Conservation (phyloP, 1,140 invertebrate species). For the Sitobion miscanthi region DNA sequence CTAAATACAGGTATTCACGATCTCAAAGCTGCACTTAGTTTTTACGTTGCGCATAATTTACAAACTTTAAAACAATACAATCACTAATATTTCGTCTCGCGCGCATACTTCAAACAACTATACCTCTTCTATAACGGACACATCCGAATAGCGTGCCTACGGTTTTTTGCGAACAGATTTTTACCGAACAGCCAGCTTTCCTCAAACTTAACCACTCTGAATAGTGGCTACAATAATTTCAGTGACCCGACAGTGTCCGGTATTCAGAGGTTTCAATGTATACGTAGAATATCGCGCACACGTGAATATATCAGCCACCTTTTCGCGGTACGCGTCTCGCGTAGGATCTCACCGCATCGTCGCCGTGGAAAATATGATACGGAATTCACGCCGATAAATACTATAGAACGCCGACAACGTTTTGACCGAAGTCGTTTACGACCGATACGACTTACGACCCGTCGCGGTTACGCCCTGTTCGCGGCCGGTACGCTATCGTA, state of each 20-base stretch:
- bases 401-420: not conserved
- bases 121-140: not conserved
- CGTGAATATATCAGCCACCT: not conserved
- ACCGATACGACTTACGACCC: not conserved
- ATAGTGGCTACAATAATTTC: not conserved
- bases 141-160: not conserved
- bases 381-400: not conserved
- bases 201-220: not conserved
- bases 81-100: not conserved
- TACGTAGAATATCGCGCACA: not conserved
- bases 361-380: not conserved
- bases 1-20: not conserved
- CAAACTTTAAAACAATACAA: not conserved
- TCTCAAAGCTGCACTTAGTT: not conserved
- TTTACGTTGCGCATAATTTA: not conserved
- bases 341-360: not conserved
- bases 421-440: not conserved
- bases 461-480: not conserved
- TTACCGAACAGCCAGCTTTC: not conserved
- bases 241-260: not conserved
- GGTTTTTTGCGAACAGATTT: not conserved
- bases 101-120: not conserved
- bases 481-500: not conserved
- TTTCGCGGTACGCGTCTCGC: too few species aligned
- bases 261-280: not conserved